Evolutionary conservation across 2,797 vertebrate species (phyloP).

Genomic region (Vespertilio murinus): DNA sequence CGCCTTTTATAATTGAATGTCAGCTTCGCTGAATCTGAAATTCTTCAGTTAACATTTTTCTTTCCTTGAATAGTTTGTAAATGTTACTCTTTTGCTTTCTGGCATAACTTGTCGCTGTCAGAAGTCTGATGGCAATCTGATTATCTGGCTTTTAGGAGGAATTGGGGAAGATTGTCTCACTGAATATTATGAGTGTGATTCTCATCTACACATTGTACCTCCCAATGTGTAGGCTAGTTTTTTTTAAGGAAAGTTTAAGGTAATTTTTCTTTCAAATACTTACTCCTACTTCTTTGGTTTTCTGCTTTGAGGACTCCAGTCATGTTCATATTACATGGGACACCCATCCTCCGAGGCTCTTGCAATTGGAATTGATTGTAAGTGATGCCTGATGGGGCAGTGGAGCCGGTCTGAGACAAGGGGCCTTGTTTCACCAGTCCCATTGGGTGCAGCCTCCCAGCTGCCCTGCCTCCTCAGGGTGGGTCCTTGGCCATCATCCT

Average conservation of each 20-base stretch:
- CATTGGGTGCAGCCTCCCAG: neutral
- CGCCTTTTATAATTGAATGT: conserved; percentile 1
- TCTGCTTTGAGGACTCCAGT: neutral
- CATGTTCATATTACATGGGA: neutral
- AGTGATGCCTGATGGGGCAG: neutral
- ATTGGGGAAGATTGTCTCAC: neutral
- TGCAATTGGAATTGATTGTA: neutral
- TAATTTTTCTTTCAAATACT: neutral
- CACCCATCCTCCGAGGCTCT: neutral
- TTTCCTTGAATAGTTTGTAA: neutral
- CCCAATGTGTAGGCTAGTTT: neutral
- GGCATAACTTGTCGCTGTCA: neutral
- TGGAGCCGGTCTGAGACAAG: neutral
- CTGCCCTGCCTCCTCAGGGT: neutral
- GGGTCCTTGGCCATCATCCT: neutral
- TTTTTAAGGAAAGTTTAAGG: neutral
- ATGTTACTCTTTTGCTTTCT: neutral
- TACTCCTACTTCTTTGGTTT: neutral
- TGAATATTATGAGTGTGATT: neutral
- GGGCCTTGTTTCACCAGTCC: no score
- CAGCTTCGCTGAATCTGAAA: neutral
- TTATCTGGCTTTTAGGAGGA: neutral
- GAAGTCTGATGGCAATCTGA: neutral
- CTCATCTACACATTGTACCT: neutral
- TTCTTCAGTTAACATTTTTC: neutral